phyloP scores from a whole-genome alignment of 2,113 vertebrate species.

The Channa argus region DNA sequence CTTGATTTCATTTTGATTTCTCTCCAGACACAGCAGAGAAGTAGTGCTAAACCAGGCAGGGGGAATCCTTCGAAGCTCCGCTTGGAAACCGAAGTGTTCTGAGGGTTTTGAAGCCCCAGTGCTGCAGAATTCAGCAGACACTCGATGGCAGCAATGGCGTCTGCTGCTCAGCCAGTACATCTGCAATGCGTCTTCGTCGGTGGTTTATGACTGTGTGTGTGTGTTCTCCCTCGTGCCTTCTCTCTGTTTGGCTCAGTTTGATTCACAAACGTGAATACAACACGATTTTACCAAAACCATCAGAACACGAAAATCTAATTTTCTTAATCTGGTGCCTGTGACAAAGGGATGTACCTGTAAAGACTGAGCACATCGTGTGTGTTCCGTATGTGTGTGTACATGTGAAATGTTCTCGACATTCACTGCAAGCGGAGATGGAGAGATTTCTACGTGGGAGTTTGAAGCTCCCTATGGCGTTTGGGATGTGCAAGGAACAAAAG shows the following conservation, averaged over 20 bases:
- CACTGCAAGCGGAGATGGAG: slow-evolving; percentile 30
- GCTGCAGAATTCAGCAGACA: slow-evolving; percentile 30
- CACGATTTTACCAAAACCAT: slow-evolving; percentile 11
- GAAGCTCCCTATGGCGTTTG: slow-evolving; percentile 42
- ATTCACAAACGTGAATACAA: slow-evolving; percentile 8
- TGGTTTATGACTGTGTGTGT: neutral
- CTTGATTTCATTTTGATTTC: slow-evolving; percentile 30
- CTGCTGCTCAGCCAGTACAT: slow-evolving; percentile 3
- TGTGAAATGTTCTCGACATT: slow-evolving; percentile 24
- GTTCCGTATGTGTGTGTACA: slow-evolving; percentile 27
- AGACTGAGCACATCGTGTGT: neutral
- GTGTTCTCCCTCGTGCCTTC: neutral
- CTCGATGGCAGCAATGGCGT: neutral
- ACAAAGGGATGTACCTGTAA: neutral
- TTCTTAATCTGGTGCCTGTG: neutral
- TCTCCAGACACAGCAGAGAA: slow-evolving; percentile 27
- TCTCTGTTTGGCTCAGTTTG: slow-evolving; percentile 6
- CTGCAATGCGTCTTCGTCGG: slow-evolving; percentile 46
- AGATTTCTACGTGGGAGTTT: slow-evolving; percentile 58
- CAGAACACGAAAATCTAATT: neutral
- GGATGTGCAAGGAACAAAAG: slow-evolving; percentile 41
- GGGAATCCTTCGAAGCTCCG: slow-evolving; percentile 49
- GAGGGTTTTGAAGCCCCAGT: slow-evolving; percentile 10
- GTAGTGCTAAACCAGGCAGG: slow-evolving; percentile 15
- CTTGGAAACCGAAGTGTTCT: slow-evolving; percentile 6